A percentile compares a stretch with the other conserved stretches of the same genome.
These are phyloP conservation scores for Acleris holmiana DNA, from an alignment of 2,888 invertebrate genomes.

Conservation along the genomic window DNA sequence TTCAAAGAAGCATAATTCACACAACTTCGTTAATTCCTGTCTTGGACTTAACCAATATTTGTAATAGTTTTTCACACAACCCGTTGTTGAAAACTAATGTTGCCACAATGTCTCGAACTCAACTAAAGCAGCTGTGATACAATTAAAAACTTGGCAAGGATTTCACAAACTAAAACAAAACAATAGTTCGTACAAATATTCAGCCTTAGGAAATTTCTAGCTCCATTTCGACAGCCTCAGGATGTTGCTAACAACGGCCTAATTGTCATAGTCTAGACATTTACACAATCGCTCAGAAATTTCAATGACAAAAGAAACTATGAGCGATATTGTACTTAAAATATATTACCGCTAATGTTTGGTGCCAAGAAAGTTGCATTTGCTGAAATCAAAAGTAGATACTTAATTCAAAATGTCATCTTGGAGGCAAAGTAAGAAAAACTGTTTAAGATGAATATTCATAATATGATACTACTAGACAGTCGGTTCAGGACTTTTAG, in stretches of 20 bases:
- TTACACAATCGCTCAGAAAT: conserved; percentile 10
- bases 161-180: conserved; percentile 3
- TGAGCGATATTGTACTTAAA: background rate
- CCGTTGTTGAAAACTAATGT: too few relatives aligned
- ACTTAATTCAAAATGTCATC: too few relatives aligned
- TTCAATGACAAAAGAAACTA: conserved; percentile 8
- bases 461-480: too few relatives aligned
- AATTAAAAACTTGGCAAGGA: too few relatives aligned
- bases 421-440: too few relatives aligned
- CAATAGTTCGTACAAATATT: conserved; percentile 5
- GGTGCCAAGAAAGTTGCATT: background rate
- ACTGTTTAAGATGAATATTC: too few relatives aligned
- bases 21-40: background rate
- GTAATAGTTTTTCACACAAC: too few relatives aligned
- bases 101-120: too few relatives aligned
- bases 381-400: background rate
- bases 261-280: conserved; percentile 21
- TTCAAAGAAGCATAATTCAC: background rate
- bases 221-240: conserved; percentile 13
- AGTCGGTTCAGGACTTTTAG: too few relatives aligned
- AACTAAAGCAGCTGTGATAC: too few relatives aligned
- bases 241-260: conserved; percentile 16
- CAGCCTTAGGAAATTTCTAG: conserved; percentile 12
- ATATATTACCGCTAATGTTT: background rate
- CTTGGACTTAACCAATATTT: too few relatives aligned